phyloP scores from a whole-genome alignment of 2,113 vertebrate species.

The Numenius arquata region DNA sequence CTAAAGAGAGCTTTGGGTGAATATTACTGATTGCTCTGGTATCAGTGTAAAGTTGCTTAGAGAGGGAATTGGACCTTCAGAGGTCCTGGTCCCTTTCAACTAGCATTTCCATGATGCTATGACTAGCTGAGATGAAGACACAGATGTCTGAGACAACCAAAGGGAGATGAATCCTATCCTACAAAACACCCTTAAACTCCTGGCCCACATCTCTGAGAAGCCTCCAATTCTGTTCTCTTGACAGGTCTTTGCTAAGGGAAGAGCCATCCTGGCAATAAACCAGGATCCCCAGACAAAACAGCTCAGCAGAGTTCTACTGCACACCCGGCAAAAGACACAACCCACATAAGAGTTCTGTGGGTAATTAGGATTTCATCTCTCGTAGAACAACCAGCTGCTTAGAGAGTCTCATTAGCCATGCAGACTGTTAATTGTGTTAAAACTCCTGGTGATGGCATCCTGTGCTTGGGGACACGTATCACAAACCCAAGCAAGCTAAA shows the following conservation, averaged over 20 bases:
- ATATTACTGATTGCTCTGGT: background rate
- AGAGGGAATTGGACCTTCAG: background rate
- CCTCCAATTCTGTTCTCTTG: background rate
- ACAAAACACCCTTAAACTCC: background rate
- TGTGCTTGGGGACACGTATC: background rate
- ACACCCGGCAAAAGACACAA: background rate
- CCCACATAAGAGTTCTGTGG: background rate
- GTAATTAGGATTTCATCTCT: background rate
- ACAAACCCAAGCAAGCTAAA: background rate
- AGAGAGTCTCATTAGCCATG: constrained; percentile 12
- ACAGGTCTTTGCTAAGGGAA: background rate
- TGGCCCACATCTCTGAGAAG: background rate
- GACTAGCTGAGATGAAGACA: background rate
- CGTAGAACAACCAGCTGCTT: background rate
- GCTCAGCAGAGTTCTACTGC: background rate
- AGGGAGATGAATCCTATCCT: background rate
- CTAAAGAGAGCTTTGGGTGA: background rate
- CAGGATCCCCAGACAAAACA: background rate
- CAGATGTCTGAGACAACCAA: background rate
- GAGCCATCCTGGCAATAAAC: background rate
- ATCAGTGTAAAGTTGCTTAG: background rate
- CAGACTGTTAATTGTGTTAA: background rate
- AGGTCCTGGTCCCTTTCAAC: background rate
- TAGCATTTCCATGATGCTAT: background rate
- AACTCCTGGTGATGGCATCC: background rate